Evolutionary conservation across 2,797 vertebrate genomes (phyloP).

Genomic region (Meda fulgida): DNA sequence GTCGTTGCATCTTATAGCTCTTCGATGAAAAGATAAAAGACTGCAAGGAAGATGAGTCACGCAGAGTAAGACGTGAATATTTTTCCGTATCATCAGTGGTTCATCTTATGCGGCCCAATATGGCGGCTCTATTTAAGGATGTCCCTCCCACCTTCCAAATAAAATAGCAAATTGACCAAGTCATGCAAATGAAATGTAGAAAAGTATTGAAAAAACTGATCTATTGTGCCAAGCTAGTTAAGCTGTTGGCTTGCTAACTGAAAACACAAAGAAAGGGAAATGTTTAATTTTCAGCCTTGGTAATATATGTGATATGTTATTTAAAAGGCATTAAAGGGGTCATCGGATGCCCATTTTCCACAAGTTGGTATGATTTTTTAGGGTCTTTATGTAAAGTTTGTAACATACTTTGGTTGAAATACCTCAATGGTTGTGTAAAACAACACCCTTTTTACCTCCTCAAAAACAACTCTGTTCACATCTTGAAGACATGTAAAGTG

Average conservation of each 20-base stretch:
- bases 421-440: no score
- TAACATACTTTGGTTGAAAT: no score
- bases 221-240: background rate
- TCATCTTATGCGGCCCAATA: background rate
- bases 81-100: background rate
- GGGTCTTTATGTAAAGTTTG: no score
- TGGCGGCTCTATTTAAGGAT: background rate
- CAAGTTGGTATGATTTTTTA: no score
- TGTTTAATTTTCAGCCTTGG: background rate
- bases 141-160: background rate
- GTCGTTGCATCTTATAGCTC: conserved; percentile 76
- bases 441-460: no score
- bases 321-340: background rate
- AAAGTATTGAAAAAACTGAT: background rate
- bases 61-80: conserved; percentile 85
- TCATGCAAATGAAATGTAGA: background rate
- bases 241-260: background rate
- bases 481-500: no score
- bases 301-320: background rate
- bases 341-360: no score
- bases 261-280: background rate
- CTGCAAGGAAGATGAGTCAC: conserved; percentile 98
- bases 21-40: conserved; percentile 99
- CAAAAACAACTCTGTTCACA: no score
- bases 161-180: background rate